Evolutionary conservation across 2,888 invertebrate species (phyloP), one percentile per base, ranked within the genome.

Genomic region (Dasypogon diadema): DNA sequence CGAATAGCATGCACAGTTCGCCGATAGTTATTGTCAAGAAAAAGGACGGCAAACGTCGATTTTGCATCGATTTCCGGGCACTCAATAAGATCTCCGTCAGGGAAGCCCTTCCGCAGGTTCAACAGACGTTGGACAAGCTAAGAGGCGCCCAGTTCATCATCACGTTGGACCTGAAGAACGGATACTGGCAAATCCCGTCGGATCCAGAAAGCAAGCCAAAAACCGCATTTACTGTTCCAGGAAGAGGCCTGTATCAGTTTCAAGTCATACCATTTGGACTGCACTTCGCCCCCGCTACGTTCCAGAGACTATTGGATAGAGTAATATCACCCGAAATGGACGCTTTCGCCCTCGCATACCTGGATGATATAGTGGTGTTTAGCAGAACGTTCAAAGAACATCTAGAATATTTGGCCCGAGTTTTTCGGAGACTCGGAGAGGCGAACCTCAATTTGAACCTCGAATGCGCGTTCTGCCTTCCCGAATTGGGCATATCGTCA

Each of bases 331-430:
- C 24, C 10, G 55, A 51, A 2, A 18, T 51, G 51, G 55, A 55
- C 12, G 26, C 65, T 5, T 30, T 18, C 26, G 65, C 63, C 0
- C 65, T 63, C 34, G 48, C 63, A 34, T 75, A 75, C 48, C 2
- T 63, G 8, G 65, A 65, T 16, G 75, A 75, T 12, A 63, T 75
- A 16, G 60, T 75, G 8, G n/a, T 68, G 0, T 24, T 42, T n/a
- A 26, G 60, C 3, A 18, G 60, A 2, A 18, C 46, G 12, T 2
- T 42, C 2, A 48, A 60, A 3, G 58, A 74, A 18, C 74, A 60
- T 30, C 60, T 48, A 21, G 4, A 30, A 16, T 26, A 48, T 4
- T 46, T 74, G 10, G 14, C 16, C 8, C 18, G 21, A 34, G 73
- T 74, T 3, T 18, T 60, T 2, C 16, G 51, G 21, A 60, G 46